These are phyloP conservation scores for Ptilorrhoa leucosticta DNA, from an alignment of 2,113 vertebrate species.

Conservation along the genomic window DNA sequence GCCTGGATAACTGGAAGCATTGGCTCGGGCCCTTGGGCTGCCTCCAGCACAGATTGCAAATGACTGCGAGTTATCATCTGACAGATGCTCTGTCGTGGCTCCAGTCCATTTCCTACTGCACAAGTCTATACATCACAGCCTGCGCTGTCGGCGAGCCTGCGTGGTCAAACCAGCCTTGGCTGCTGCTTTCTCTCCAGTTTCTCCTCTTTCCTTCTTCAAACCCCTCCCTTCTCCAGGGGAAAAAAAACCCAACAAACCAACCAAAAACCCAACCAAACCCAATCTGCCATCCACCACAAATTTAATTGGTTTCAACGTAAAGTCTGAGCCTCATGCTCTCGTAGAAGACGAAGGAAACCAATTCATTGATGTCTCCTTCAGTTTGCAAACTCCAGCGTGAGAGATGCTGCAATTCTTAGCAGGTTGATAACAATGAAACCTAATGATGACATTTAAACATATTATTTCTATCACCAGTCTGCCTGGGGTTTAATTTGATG, in stretches of 20 bases:
- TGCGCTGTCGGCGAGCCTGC: background rate
- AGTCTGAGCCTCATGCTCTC: background rate
- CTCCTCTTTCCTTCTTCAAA: background rate
- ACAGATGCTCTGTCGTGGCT: constrained; percentile 49
- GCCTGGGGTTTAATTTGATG: background rate
- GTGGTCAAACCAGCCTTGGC: background rate
- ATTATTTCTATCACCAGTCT: background rate
- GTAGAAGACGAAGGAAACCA: background rate
- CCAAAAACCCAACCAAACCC: background rate
- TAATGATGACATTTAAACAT: background rate
- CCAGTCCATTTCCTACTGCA: constrained; percentile 42
- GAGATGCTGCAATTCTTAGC: background rate
- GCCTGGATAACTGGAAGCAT: background rate
- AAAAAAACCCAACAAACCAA: background rate
- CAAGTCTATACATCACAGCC: constrained; percentile 23
- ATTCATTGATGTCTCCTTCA: background rate
- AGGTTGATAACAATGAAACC: background rate
- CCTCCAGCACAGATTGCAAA: constrained; percentile 62
- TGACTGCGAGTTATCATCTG: constrained; percentile 50
- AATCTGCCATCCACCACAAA: background rate
- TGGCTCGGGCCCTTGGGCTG: constrained; percentile 44
- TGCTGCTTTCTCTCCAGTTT: background rate
- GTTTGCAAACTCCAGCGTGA: background rate
- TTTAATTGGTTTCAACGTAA: background rate
- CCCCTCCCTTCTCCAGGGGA: background rate